Conservation (phyloP, 1,140 invertebrate genomes). For the Manduca sexta region DNA sequence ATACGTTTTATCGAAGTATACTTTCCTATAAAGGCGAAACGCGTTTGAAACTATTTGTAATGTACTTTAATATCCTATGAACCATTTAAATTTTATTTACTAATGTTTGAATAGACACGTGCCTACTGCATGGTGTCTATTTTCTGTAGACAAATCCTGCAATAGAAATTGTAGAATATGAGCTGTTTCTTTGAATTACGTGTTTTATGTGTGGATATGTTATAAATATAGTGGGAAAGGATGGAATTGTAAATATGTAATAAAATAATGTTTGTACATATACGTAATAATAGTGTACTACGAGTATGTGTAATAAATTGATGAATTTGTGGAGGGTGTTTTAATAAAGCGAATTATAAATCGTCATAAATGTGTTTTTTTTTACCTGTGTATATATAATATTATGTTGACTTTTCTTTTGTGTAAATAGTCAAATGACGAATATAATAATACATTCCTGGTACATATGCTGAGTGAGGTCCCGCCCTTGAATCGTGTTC, state of each 20-base stretch:
- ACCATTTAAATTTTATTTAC: too few relatives aligned
- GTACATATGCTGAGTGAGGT: not conserved
- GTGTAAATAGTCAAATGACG: too few relatives aligned
- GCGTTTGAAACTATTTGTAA: not conserved
- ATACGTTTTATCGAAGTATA: slow-evolving; percentile 40
- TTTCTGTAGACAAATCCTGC: too few relatives aligned
- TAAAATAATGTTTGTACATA: slow-evolving; percentile 50
- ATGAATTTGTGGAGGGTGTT: slow-evolving; percentile 62
- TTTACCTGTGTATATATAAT: too few relatives aligned
- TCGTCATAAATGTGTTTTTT: not conserved
- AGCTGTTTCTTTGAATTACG: too few relatives aligned
- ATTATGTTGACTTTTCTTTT: too few relatives aligned
- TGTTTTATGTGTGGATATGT: not conserved
- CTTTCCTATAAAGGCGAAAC: slow-evolving; percentile 1
- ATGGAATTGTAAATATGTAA: slow-evolving; percentile 52
- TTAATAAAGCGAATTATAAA: slow-evolving; percentile 66
- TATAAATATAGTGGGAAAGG: slow-evolving; percentile 2
- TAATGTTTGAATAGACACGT: not conserved
- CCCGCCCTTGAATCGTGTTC: slow-evolving; percentile 3
- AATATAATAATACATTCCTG: too few relatives aligned
- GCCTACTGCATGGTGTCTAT: too few relatives aligned
- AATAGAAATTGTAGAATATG: not conserved
- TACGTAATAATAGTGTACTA: slow-evolving; percentile 49
- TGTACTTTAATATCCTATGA: too few relatives aligned
- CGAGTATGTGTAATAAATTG: slow-evolving; percentile 58